A percentile compares a stretch with the other conserved stretches of the same genome.
Evolutionary conservation across 2,888 invertebrate genomes (phyloP).

Genomic region (Mythimna impura): DNA sequence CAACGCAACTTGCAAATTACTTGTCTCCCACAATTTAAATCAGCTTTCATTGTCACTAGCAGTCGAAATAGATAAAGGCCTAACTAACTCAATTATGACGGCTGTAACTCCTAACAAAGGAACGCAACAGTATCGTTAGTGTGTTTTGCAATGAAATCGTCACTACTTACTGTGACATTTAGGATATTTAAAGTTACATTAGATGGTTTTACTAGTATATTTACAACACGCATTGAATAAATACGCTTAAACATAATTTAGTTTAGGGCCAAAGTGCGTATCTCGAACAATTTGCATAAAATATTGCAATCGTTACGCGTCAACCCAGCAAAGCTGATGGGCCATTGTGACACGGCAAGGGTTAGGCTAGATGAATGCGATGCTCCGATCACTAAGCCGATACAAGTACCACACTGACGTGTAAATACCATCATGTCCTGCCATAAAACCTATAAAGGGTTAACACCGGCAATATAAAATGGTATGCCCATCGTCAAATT

Average conservation of each 20-base stretch:
- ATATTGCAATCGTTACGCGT: constrained; percentile 78
- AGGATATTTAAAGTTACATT: constrained; percentile 51
- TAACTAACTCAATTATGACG: constrained; percentile 19
- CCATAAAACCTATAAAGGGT: constrained; percentile 57
- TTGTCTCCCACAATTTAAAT: constrained; percentile 47
- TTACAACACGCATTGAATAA: constrained; percentile 31
- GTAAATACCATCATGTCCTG: constrained; percentile 71
- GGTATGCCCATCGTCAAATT: constrained; percentile 36
- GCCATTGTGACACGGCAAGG: constrained; percentile 79
- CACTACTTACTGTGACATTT: constrained; percentile 30
- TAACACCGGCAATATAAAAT: constrained; percentile 55
- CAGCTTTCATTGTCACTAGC: constrained; percentile 49
- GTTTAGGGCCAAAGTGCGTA: constrained; percentile 37
- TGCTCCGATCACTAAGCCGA: constrained; percentile 77
- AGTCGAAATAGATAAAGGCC: constrained; percentile 40
- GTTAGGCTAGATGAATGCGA: constrained; percentile 85
- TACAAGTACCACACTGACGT: constrained; percentile 77
- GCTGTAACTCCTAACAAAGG: constrained; percentile 2
- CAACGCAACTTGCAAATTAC: constrained; percentile 44
- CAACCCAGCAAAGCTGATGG: constrained; percentile 76
- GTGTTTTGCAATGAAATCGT: constrained; percentile 33
- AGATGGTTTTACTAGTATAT: constrained; percentile 21
- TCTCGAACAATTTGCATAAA: constrained; percentile 75
- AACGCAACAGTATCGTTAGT: constrained; percentile 25
- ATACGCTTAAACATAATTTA: constrained; percentile 55